Conservation (phyloP, 2,113 vertebrate genomes). For the Prochilodus magdalenae region DNA sequence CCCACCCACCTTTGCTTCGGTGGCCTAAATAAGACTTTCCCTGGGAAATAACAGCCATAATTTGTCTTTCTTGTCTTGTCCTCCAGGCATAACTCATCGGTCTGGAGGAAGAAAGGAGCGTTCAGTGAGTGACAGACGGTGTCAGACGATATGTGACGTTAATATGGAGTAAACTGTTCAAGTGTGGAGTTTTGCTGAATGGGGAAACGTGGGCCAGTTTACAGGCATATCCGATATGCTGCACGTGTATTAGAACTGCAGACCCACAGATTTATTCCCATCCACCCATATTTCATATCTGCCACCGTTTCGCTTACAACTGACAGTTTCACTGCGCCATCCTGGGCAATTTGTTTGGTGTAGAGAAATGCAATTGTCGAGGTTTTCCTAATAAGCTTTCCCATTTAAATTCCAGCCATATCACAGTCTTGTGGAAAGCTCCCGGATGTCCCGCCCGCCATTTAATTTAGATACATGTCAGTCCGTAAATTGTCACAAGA, state of each 20-base stretch:
- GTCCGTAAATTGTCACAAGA: conserved; percentile 41
- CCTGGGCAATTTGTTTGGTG: conserved; percentile 25
- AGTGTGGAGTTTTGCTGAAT: background rate
- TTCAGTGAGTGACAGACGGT: background rate
- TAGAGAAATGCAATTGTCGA: conserved; percentile 24
- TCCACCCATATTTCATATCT: conserved; percentile 7
- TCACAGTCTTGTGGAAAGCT: background rate
- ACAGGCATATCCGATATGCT: background rate
- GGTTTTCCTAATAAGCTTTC: conserved; percentile 27
- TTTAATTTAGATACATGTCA: conserved; percentile 57
- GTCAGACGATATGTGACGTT: background rate
- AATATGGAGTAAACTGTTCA: background rate
- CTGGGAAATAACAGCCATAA: background rate
- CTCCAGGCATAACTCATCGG: conserved; percentile 13
- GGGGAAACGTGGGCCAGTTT: background rate
- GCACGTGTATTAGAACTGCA: background rate
- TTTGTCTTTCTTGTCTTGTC: background rate
- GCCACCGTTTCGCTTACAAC: background rate
- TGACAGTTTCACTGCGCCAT: conserved; percentile 19
- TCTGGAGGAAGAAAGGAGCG: background rate
- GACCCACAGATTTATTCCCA: conserved; percentile 22
- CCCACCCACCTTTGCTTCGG: conserved; percentile 14
- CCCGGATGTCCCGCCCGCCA: background rate
- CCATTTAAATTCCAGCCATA: background rate
- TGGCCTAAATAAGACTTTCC: conserved; percentile 27